Evolutionary conservation across 2,888 invertebrate genomes (phyloP), one percentile per base, ranked within the genome.

Genomic region (Panzeria rudis): DNA sequence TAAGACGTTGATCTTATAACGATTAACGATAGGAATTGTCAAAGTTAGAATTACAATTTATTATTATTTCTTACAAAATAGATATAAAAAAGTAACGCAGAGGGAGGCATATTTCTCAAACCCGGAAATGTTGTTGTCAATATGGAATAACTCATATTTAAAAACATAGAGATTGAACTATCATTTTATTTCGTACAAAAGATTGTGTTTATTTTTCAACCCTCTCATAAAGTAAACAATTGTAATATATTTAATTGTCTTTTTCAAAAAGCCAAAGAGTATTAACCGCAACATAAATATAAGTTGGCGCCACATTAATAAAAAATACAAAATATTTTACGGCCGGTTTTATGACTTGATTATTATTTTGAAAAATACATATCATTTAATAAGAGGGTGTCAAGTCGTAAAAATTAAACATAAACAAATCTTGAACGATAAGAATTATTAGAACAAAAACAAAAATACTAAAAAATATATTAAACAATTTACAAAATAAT

Each of bases 271-370:
- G 23, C 32, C 20, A 17, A 72, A 35, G 32, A 23, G 2, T 71
- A 44, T 52, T 79, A 79, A 79, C 54, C 79, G 44, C 62, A 72
- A 23, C 23, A 56, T 56, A 56, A 64, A 47, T 17, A 2, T 23
- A n/a, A 44, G 56, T 66, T 79, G 83, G 83, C 79, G 83, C 79
- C 83, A 72, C 44, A 62, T 8, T 23, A 56, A 47, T 35, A 66
- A 52, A 15, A 52, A 29, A 4, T 61, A 38, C n/a, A 59, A 50
- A 41, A 2, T 73, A n/a, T 64, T 84, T 71, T 59, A 66, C 41
- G 71, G 71, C 77, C 54, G 13, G 25, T 69, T 83, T 80, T 80
- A 81, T 54, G 64, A 68, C 44, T 66, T 61, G 38, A 76, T 61
- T 71, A 64, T 76, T 41, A 80, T 71, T 38, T 38, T 54, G 52